phyloP scores from a whole-genome alignment of 2,797 vertebrate genomes.

The Strix occidentalis region DNA sequence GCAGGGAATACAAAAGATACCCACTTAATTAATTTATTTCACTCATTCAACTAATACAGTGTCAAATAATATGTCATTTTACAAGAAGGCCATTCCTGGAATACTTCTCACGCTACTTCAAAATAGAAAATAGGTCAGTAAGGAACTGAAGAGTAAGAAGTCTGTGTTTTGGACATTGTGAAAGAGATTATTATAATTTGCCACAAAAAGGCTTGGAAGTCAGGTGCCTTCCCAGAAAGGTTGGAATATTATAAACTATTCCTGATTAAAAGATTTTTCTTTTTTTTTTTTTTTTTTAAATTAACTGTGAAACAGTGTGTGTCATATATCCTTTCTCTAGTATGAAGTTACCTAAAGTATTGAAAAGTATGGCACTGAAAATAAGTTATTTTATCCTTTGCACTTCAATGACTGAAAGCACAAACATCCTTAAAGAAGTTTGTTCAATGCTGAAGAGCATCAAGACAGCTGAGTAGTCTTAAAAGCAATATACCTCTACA shows the following conservation, averaged over 20 bases:
- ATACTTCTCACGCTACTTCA: background rate
- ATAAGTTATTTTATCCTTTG: background rate
- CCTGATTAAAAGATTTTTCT: background rate
- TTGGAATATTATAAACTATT: background rate
- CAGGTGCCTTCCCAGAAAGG: background rate
- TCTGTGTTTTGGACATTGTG: background rate
- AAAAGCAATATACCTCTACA: background rate
- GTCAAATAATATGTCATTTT: background rate
- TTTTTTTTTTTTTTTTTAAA: background rate
- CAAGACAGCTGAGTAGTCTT: background rate
- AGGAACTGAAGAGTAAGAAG: background rate
- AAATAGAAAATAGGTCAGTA: background rate
- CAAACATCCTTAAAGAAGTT: background rate
- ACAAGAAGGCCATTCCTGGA: background rate
- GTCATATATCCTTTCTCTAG: background rate
- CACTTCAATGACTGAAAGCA: background rate
- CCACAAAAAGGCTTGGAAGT: background rate
- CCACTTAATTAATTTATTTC: background rate
- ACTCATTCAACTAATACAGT: background rate
- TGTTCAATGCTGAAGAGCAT: background rate
- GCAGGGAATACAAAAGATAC: background rate
- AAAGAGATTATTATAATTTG: background rate
- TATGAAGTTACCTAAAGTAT: background rate
- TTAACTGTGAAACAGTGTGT: background rate
- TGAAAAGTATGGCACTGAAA: background rate